Base-by-base conservation (phyloP, 2,797 vertebrate genomes). In the Sebastes vulpes region DNA sequence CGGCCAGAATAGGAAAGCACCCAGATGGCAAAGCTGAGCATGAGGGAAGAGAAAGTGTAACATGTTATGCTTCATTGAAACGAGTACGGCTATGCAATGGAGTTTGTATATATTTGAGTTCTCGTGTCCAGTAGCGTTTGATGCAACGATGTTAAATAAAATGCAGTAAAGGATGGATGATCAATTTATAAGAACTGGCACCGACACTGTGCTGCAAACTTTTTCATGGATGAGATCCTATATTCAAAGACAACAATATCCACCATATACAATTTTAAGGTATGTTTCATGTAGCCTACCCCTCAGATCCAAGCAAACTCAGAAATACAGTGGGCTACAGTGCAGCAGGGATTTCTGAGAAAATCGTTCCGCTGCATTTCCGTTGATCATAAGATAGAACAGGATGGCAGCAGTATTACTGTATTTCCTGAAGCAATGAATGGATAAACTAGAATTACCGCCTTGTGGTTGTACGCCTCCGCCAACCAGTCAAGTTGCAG, bases 1-100 rank as follows among this genome's bases (percentile, higher is more conserved):
- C 7, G 75, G 68, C 75, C 72, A 76, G 78, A 89, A 86, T 67
- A 84, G 75, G 58, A 82, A 82, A 80, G 71, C 60, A 78, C 50
- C 32, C 83, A 90, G 72, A 86, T 81, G 75, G 67, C 65, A 78
- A 78, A 89, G 25, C 57, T 76, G 73, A 85, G 65, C 65, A 74
- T 52, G 14, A 79, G 64, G 46, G 48, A 66, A 73, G 31, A 75
- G 59, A 66, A 59, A 29, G 42, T 66, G 52, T 31, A 77, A 65
- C 56, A 42, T 65, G 76, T 72, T 65, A 52, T 58, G 50, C 58
- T 75, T 74, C 68, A 76, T 2, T 80, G 31, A 74, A 81, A 75
- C 18, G 60, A 28, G 7, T 18, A 18, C 26, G 5, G 23, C 57
- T 32, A 38, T 29, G 54, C 38, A 25, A 23, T 72, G 25, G 11